A percentile compares a stretch with the other conserved stretches of the same genome.
These are phyloP conservation scores for Pseudochromis fuscus DNA, from an alignment of 2,797 vertebrate species.

Conservation along the genomic window DNA sequence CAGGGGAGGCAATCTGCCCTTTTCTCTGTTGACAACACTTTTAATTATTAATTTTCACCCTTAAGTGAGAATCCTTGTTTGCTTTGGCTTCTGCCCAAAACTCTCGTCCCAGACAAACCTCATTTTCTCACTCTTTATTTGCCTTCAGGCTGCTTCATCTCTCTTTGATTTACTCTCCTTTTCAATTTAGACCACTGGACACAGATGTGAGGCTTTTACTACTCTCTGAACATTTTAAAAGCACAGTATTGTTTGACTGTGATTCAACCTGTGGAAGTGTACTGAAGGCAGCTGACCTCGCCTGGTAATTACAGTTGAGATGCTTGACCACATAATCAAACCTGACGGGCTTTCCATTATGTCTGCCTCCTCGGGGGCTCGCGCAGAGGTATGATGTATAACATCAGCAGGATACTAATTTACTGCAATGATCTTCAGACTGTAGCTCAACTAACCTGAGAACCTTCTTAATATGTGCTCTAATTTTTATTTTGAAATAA, in stretches of 20 bases:
- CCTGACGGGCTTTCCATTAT: slow-evolving; percentile 14
- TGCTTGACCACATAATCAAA: neutral
- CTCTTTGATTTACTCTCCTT: slow-evolving; percentile 6
- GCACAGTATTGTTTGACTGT: neutral
- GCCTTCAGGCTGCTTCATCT: neutral
- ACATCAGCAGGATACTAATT: neutral
- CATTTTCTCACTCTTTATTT: too few relatives aligned
- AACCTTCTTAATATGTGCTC: neutral
- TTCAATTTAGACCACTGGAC: neutral
- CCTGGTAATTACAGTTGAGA: slow-evolving; percentile 41
- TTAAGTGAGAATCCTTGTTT: neutral
- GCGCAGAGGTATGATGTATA: neutral
- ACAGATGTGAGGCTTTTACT: neutral
- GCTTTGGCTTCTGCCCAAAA: neutral
- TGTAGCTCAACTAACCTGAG: neutral
- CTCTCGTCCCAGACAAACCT: too few relatives aligned
- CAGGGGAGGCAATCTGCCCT: neutral
- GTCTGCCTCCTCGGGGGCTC: slow-evolving; percentile 7
- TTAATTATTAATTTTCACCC: neutral
- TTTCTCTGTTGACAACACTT: neutral
- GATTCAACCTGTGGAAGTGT: neutral
- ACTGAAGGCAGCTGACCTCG: slow-evolving; percentile 5
- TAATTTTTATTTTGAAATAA: too few relatives aligned
- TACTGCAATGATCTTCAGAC: neutral
- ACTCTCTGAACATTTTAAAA: neutral